A percentile compares a stretch with the other conserved stretches of the same genome.
Conservation (phyloP, 1,140 invertebrate species). For the Artemia franciscana region DNA sequence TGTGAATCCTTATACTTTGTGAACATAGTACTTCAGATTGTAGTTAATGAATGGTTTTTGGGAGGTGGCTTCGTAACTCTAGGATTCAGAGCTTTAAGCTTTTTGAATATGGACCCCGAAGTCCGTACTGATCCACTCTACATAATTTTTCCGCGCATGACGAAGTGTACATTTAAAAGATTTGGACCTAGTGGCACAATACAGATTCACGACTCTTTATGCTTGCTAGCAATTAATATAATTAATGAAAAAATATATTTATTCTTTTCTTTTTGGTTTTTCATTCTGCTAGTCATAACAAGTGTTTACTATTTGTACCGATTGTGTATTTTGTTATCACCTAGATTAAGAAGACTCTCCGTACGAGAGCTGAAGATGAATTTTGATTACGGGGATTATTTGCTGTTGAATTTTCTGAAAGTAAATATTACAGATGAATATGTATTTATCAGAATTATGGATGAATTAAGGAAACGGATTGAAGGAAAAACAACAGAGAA, state of each 20-base stretch:
- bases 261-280: slow-evolving; percentile 62
- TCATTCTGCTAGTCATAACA: slow-evolving; percentile 37
- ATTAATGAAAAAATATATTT: slow-evolving; percentile 68
- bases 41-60: slow-evolving; percentile 19
- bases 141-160: slow-evolving; percentile 14
- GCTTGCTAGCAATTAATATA: slow-evolving; percentile 58
- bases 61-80: slow-evolving; percentile 19
- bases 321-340: slow-evolving; percentile 29
- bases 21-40: slow-evolving; percentile 21
- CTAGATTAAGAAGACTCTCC: too few species aligned
- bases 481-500: too few species aligned
- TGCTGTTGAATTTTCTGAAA: slow-evolving; percentile 19
- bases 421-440: slow-evolving; percentile 17
- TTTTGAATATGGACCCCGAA: slow-evolving; percentile 7
- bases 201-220: slow-evolving; percentile 50
- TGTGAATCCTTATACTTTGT: slow-evolving; percentile 21
- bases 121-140: slow-evolving; percentile 16
- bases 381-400: slow-evolving; percentile 20
- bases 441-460: not conserved
- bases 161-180: slow-evolving; percentile 58
- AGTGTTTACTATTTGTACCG: slow-evolving; percentile 33
- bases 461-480: too few species aligned
- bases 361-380: too few species aligned
- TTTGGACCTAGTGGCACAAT: slow-evolving; percentile 61
- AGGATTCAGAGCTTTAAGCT: slow-evolving; percentile 17